Conservation (phyloP, 2,888 invertebrate genomes). For the Volucella zonaria region DNA sequence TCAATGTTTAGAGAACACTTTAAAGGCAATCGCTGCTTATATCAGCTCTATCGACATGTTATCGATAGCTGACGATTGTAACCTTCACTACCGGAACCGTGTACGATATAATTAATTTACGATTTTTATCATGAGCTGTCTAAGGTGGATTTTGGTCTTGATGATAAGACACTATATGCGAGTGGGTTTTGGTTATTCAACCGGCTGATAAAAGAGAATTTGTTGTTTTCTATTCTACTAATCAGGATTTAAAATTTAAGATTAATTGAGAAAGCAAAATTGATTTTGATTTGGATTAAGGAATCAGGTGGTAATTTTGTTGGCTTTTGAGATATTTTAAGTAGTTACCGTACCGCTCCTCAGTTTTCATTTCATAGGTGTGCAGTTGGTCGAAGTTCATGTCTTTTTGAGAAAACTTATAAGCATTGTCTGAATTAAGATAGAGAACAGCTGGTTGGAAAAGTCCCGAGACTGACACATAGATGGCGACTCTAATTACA, state of each 20-base stretch:
- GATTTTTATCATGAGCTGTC: slow-evolving; percentile 1
- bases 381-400: no score
- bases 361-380: no score
- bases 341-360: no score
- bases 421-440: no score
- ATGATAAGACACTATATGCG: not conserved
- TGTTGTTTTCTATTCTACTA: not conserved
- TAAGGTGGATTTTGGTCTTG: slow-evolving; percentile 1
- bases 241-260: slow-evolving; percentile 51
- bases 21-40: not conserved
- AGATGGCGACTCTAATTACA: no score
- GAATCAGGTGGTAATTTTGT: no score
- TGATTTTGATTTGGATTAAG: no score
- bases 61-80: not conserved
- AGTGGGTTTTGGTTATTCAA: not conserved
- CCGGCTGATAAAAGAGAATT: not conserved
- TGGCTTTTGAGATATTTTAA: no score
- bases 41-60: not conserved
- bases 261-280: not conserved
- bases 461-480: no score
- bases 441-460: no score
- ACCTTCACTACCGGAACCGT: slow-evolving; percentile 14
- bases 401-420: no score
- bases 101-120: not conserved
- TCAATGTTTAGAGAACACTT: not conserved